Evolutionary conservation across 2,113 vertebrate genomes (phyloP).

Genomic region (Raja brachyura): DNA sequence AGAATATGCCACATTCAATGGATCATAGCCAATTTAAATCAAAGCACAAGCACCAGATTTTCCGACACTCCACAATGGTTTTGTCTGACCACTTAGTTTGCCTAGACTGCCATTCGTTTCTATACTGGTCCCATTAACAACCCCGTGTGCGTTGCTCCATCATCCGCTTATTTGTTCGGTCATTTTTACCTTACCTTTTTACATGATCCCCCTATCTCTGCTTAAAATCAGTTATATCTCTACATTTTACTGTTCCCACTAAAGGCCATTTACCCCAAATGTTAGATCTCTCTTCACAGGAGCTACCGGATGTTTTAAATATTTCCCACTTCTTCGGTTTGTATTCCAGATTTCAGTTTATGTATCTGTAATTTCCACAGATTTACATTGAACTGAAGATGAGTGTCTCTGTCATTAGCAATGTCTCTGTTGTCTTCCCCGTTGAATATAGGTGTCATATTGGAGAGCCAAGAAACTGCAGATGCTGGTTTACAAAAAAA

Average conservation of each 20-base stretch:
- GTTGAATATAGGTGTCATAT: neutral
- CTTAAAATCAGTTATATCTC: too few relatives aligned
- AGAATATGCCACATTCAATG: neutral
- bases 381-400: neutral
- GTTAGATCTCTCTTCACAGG: neutral
- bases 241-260: too few relatives aligned
- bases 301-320: neutral
- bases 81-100: neutral
- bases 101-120: neutral
- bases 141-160: neutral
- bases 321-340: neutral
- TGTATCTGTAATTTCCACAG: neutral
- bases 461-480: too few relatives aligned
- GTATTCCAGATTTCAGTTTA: neutral
- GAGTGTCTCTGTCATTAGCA: neutral
- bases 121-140: neutral
- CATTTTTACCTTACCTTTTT: neutral
- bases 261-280: too few relatives aligned
- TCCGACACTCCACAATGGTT: neutral
- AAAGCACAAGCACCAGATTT: neutral
- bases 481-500: too few relatives aligned
- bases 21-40: neutral
- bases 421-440: neutral
- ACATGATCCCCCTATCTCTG: neutral
- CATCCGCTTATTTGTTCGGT: neutral